Base-by-base conservation (phyloP, 1,140 invertebrate genomes). In the Conus ventricosus region DNA sequence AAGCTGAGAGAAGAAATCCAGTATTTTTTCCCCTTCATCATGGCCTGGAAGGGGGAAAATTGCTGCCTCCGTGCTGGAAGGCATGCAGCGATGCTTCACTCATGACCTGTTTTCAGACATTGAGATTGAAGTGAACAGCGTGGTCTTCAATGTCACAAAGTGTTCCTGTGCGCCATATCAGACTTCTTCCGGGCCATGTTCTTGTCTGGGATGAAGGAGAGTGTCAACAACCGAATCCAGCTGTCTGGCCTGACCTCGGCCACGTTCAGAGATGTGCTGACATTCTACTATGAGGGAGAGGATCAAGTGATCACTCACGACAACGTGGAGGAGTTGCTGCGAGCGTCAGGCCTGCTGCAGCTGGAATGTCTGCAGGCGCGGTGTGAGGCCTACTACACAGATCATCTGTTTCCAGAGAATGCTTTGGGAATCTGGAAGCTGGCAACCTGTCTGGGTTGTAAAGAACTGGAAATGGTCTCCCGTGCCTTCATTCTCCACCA, bases 171-270 rank as follows among this genome's bases (percentile, higher is more conserved):
- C 92, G 97, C 98, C 88, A 97, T 97, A 82, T 98, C 97, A 93
- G 97, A 98, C 95, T 99, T 98, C 95, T 99, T 99, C 96, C 97
- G 97, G 86, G 97, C 97, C 78, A 98, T 98, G 98, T 99, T 98
- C 93, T 98, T 97, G 53, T 97, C 97, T 89, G 97, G 97, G 87
- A 95, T 98, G 90, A 95, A 96, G 92, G 98, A 98, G 96, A 91
- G 91, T 87, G 87, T 91, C 20, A 89, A 91, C 84, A 90, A 91
- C 57, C 81, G 89, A 80, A 83, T 90, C 17, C 82, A 88, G 39
- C 86, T 90, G 25, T 88, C 88, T 25, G 89, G 88, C 60, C 76
- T 90, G 57, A 88, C 88, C n/a, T 75, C 85, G 5, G 54, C 80
- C 25, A 90, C 88, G 51, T 92, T 92, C 87, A 88, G 88, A 57